Conservation (phyloP, 2,888 invertebrate species). For the Exocentrus adspersus region DNA sequence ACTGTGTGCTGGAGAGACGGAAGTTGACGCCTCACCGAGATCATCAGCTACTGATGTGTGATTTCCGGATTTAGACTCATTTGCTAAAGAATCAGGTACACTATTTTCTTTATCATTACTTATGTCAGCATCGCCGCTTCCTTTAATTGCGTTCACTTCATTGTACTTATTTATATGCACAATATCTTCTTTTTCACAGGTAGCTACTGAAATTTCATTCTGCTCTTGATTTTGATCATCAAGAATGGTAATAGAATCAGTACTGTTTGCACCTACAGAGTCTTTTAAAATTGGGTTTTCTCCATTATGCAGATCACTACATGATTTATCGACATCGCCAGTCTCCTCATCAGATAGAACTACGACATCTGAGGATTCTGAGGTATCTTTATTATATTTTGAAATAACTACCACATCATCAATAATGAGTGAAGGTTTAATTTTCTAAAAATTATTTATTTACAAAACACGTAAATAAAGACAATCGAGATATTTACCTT, state of each 20-base stretch:
- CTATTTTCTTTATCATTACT: slow-evolving; percentile 34
- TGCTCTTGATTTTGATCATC: slow-evolving; percentile 17
- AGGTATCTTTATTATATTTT: neutral
- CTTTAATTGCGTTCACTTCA: neutral
- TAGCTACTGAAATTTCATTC: neutral
- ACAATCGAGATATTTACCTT: slow-evolving; percentile 18
- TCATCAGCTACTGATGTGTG: neutral
- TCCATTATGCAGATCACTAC: neutral
- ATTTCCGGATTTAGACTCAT: slow-evolving; percentile 34
- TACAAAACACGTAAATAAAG: slow-evolving; percentile 1
- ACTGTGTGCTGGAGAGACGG: neutral
- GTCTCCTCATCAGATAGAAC: slow-evolving; percentile 37
- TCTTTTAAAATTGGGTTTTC: neutral
- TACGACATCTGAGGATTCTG: slow-evolving; percentile 11
- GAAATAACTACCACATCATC: slow-evolving; percentile 21
- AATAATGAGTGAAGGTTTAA: slow-evolving; percentile 18
- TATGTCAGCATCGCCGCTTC: neutral
- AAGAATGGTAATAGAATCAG: slow-evolving; percentile 29
- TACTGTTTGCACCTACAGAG: slow-evolving; percentile 21
- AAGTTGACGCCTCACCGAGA: slow-evolving; percentile 11
- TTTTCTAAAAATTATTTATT: slow-evolving; percentile 31
- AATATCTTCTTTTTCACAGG: slow-evolving; percentile 5
- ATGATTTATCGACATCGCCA: neutral
- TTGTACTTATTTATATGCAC: neutral
- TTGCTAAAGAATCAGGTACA: slow-evolving; percentile 21